Evolutionary conservation across 2,797 vertebrate species (phyloP).

Genomic region (Nyctibius grandis): DNA sequence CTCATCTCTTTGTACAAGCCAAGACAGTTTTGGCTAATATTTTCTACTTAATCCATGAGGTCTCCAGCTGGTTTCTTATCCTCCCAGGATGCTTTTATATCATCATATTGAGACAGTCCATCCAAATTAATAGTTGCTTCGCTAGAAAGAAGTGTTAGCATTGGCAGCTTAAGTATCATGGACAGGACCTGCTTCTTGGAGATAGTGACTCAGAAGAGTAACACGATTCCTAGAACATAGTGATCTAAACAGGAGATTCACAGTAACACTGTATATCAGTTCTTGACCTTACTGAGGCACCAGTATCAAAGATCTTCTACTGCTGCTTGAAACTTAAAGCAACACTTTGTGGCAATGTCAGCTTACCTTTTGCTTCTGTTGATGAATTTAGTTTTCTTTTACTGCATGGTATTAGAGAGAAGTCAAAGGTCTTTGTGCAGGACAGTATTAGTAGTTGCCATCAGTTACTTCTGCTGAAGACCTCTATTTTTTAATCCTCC

Average conservation of each 20-base stretch:
- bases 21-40: neutral
- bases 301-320: neutral
- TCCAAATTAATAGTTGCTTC: neutral
- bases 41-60: neutral
- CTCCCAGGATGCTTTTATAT: neutral
- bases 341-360: neutral
- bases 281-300: neutral
- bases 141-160: neutral
- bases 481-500: neutral
- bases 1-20: slow-evolving; percentile 14
- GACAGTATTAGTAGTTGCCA: neutral
- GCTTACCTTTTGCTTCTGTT: neutral
- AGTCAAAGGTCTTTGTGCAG: neutral
- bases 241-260: neutral
- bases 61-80: neutral
- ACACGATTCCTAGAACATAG: neutral
- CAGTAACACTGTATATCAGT: neutral
- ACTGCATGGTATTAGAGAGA: neutral
- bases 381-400: neutral
- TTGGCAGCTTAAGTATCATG: neutral
- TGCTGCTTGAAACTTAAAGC: neutral
- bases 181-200: neutral
- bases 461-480: neutral
- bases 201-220: neutral
- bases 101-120: neutral